These are phyloP conservation scores for Eulemur coronatus DNA, from an alignment of 2,797 vertebrate species.

Conservation along the genomic window DNA sequence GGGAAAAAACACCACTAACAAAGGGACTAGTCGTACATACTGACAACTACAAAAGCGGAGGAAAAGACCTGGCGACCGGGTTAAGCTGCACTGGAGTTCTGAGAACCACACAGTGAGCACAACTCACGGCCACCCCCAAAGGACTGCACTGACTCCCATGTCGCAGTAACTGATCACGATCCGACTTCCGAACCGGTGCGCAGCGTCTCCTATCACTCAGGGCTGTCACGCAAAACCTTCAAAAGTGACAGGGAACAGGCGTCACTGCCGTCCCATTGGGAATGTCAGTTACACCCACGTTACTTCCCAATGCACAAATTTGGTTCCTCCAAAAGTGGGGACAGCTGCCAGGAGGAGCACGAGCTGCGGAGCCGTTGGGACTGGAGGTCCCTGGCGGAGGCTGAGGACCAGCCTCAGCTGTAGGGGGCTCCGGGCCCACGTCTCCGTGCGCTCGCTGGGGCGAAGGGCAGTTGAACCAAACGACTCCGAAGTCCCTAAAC, in stretches of 20 bases:
- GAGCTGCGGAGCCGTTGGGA: neutral
- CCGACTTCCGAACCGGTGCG: neutral
- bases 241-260: neutral
- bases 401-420: neutral
- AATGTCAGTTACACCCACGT: neutral
- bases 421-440: fast-evolving
- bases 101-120: neutral
- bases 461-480: neutral
- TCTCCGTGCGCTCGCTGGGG: fast-evolving
- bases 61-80: neutral
- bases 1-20: neutral
- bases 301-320: neutral
- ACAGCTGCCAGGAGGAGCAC: neutral
- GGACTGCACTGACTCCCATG: neutral
- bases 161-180: neutral
- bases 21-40: neutral
- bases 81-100: neutral
- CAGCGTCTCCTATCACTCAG: fast-evolving
- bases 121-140: neutral
- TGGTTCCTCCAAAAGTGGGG: constrained; percentile 22
- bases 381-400: neutral
- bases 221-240: neutral
- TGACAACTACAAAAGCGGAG: neutral
- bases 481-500: neutral
- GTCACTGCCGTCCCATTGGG: neutral